Percentiles rank a stretch among this genome's conserved stretches.
These are phyloP conservation scores for Capreolus pygargus DNA, from an alignment of 2,113 vertebrate species.

Conservation along the genomic window DNA sequence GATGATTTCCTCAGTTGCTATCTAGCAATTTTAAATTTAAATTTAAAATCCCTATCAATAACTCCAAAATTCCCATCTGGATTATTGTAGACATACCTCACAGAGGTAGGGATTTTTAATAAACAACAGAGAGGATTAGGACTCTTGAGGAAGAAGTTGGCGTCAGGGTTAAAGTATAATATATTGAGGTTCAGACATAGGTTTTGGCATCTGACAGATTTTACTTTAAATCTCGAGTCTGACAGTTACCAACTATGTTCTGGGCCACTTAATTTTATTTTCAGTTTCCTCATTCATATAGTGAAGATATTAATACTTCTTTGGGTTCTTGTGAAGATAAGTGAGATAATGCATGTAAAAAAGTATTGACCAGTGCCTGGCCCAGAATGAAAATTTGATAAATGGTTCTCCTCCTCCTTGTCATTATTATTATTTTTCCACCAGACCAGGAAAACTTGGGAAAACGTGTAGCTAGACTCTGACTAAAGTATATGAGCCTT, in stretches of 20 bases:
- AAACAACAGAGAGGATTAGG: background rate
- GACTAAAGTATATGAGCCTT: background rate
- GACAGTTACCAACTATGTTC: background rate
- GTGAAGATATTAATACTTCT: background rate
- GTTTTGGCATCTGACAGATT: slow-evolving; percentile 22
- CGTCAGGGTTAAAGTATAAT: background rate
- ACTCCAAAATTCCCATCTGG: background rate
- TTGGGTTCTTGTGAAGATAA: background rate
- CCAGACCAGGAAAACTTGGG: background rate
- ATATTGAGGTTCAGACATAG: background rate
- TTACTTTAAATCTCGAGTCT: slow-evolving; percentile 20
- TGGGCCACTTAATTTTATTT: slow-evolving; percentile 25
- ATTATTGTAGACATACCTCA: background rate
- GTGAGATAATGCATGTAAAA: slow-evolving; percentile 34
- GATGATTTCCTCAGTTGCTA: background rate
- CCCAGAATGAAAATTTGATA: background rate
- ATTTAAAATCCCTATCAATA: background rate
- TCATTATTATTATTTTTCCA: background rate
- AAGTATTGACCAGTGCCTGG: background rate
- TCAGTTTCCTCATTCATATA: slow-evolving; percentile 31
- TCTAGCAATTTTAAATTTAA: background rate
- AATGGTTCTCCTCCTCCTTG: background rate
- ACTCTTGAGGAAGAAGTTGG: background rate
- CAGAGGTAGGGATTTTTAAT: background rate
- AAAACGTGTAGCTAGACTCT: background rate